A percentile compares a stretch with the other conserved stretches of the same genome.
Evolutionary conservation across 2,797 vertebrate species (phyloP).

Genomic region (Sebastes miniatus): DNA sequence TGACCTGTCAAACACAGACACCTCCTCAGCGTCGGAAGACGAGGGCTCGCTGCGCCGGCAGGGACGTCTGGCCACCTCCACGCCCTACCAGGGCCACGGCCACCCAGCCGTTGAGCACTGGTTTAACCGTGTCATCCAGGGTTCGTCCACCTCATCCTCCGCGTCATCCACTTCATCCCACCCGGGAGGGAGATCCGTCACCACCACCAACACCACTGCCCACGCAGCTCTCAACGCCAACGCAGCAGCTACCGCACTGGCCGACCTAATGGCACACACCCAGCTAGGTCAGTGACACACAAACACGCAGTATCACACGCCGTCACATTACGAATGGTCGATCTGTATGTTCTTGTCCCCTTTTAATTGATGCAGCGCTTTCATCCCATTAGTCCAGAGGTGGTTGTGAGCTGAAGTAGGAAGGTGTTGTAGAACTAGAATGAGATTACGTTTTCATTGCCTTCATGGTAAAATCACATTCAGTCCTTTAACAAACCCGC

Average conservation of each 20-base stretch:
- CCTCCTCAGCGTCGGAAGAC: constrained; percentile 97
- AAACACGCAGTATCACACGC: constrained; percentile 19
- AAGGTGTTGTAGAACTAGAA: background rate
- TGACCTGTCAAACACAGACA: constrained; percentile 88
- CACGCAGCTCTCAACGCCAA: constrained; percentile 88
- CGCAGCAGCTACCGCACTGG: constrained; percentile 84
- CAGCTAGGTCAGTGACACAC: constrained; percentile 90
- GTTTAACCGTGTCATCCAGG: constrained; percentile 94
- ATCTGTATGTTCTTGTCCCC: background rate
- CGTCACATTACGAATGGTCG: background rate
- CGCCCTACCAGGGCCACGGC: constrained; percentile 90
- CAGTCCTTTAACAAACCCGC: background rate
- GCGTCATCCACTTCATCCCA: constrained; percentile 98
- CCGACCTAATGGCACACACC: constrained; percentile 92
- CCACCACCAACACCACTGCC: constrained; percentile 83
- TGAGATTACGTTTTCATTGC: background rate
- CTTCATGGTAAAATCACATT: background rate
- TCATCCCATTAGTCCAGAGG: background rate
- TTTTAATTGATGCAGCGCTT: background rate
- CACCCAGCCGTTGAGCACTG: constrained; percentile 92
- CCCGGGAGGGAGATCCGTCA: constrained; percentile 90
- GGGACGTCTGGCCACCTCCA: constrained; percentile 88
- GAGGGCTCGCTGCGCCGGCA: constrained; percentile 94
- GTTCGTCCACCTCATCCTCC: constrained; percentile 97
- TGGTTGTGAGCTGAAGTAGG: background rate